Base-by-base conservation (phyloP, 1,140 invertebrate genomes). In the Paralvinella palmiformis region DNA sequence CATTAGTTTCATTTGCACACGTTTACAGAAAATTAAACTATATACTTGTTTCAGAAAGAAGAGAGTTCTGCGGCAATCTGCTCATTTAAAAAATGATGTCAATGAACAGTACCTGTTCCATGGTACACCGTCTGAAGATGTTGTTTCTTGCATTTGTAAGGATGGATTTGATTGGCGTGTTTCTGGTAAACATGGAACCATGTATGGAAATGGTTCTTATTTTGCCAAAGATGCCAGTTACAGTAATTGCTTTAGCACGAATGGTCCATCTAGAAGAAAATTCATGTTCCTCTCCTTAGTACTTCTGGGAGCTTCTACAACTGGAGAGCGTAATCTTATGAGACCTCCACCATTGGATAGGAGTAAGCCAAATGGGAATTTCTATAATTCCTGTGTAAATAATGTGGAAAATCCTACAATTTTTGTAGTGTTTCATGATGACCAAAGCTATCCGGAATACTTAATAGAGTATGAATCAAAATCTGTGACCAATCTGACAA, bases 361-460 rank as follows among this genome's bases (percentile, higher is more conserved):
- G n/a, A 64, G 59, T n/a, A 65, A 71, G 33, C 66, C 66, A 0
- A 67, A 69, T 52, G 72, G 71, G 2, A 10, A 13, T 10, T 71
- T 68, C 44, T 75, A 70, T 60, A 71, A 75, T 60, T 72, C 71
- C 0, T 73, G 72, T 67, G 73, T 75, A 2, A 72, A 75, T 56
- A 68, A 75, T 29, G 69, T 72, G 32, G 60, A 57, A 44, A 61
- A 65, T 32, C 73, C 73, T 0, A 68, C 70, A 60, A 69, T 73
- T 17, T 73, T 67, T 66, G 72, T 75, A 22, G 71, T 75, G 32
- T 75, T 75, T 68, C 70, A 75, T 53, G 71, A 67, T 60, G 68
- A 68, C 31, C 73, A 75, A 57, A 65, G 69, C n/a, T 75, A 73
- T 37, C 73, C 73, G 7, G 71, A 72, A 33, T 75, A 75, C 62